Conservation (phyloP, 2,888 invertebrate species). For the Cosmia pyralina region DNA sequence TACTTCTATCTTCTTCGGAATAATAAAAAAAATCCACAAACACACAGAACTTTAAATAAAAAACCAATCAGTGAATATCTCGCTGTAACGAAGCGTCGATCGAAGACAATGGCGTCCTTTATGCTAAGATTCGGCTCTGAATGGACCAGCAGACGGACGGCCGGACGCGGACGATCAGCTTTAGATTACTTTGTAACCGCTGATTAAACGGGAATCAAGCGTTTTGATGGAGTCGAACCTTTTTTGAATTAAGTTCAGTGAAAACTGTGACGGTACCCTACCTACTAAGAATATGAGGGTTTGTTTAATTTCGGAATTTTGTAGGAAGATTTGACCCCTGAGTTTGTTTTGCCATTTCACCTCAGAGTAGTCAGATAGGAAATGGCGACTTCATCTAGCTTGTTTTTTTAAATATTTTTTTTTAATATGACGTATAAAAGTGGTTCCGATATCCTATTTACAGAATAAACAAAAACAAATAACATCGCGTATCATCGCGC, state of each 20-base stretch:
- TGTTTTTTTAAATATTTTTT: too few relatives aligned
- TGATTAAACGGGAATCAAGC: slow-evolving; percentile 68
- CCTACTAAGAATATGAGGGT: neutral
- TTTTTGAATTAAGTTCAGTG: slow-evolving; percentile 43
- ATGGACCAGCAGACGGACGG: slow-evolving; percentile 63
- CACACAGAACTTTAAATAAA: slow-evolving; percentile 55
- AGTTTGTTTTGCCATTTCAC: too few relatives aligned
- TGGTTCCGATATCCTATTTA: too few relatives aligned
- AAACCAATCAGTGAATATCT: slow-evolving; percentile 60
- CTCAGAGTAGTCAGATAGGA: too few relatives aligned
- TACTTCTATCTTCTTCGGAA: neutral
- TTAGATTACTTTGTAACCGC: slow-evolving; percentile 73
- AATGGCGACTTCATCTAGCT: too few relatives aligned
- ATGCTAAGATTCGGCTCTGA: slow-evolving; percentile 68
- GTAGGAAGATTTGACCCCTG: neutral
- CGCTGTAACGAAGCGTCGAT: slow-evolving; percentile 52
- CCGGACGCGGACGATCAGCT: slow-evolving; percentile 70
- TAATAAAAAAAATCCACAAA: slow-evolving; percentile 15
- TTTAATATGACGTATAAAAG: too few relatives aligned
- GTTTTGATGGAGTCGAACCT: slow-evolving; percentile 37
- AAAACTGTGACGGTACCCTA: neutral
- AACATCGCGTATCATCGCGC: too few relatives aligned
- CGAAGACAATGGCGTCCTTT: slow-evolving; percentile 68
- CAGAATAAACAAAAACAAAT: too few relatives aligned
- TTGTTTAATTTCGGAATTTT: slow-evolving; percentile 2